Evolutionary conservation across 2,888 invertebrate genomes (phyloP).

Genomic region (Parnassius glacialis): DNA sequence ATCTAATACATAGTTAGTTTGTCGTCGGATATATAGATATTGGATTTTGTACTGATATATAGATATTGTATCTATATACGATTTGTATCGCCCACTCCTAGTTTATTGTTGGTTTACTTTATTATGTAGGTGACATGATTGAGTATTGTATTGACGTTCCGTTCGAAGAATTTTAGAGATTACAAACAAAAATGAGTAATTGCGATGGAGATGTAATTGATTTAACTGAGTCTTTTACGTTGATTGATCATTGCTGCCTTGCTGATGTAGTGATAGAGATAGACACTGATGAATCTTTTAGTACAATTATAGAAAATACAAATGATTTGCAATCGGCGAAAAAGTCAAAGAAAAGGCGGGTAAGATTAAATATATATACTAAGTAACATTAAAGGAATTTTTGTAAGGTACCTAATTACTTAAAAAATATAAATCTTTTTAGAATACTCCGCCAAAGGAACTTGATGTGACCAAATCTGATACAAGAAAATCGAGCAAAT

Average conservation of each 20-base stretch:
- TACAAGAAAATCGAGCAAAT: slow-evolving; percentile 21
- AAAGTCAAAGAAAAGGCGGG: neutral
- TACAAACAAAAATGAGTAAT: slow-evolving; percentile 20
- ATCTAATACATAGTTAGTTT: no score
- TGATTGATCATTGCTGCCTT: slow-evolving; percentile 35
- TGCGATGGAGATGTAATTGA: slow-evolving; percentile 37
- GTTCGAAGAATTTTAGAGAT: no score
- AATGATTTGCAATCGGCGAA: neutral
- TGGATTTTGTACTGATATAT: no score
- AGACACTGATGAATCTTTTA: slow-evolving; percentile 43
- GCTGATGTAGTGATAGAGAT: slow-evolving; percentile 43
- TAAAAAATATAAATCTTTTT: neutral
- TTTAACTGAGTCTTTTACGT: slow-evolving; percentile 43
- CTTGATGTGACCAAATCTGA: neutral
- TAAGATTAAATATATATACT: neutral
- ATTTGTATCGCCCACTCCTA: no score
- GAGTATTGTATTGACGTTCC: no score
- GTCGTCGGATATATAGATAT: no score
- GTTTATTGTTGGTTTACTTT: no score
- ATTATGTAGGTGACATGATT: no score
- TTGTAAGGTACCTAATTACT: no score
- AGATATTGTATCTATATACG: no score
- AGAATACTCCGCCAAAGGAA: slow-evolving; percentile 1
- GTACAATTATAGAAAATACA: neutral
- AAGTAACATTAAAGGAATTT: neutral